Percentiles rank a stretch among this genome's conserved stretches.
These are phyloP conservation scores for Xerus inauris DNA, from an alignment of 2,113 vertebrate species.

Conservation along the genomic window DNA sequence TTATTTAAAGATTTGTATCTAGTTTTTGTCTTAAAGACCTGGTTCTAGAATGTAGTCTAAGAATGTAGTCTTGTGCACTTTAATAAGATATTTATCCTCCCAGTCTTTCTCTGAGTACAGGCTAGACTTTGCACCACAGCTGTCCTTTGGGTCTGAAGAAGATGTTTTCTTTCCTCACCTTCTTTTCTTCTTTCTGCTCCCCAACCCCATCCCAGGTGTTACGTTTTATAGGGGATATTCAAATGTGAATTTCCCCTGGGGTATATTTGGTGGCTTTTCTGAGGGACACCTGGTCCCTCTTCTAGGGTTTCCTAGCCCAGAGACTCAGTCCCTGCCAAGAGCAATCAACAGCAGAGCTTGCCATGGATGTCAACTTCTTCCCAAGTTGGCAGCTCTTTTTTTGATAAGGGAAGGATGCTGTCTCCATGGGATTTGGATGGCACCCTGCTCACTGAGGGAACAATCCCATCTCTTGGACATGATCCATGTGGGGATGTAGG, in stretches of 20 bases:
- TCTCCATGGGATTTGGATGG: neutral
- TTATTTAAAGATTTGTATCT: neutral
- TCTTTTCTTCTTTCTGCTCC: neutral
- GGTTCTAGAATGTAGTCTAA: neutral
- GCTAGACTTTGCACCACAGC: no score
- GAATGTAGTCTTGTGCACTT: neutral
- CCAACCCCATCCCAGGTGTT: no score
- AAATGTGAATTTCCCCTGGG: neutral
- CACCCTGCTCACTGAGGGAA: neutral
- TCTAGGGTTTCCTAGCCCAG: neutral
- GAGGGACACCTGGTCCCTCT: neutral
- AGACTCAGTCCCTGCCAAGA: neutral
- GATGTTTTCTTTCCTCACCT: rapidly evolving
- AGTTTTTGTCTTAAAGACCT: neutral
- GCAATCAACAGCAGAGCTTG: no score
- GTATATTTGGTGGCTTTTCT: neutral
- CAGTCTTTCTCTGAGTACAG: rapidly evolving
- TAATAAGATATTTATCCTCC: neutral
- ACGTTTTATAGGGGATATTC: no score
- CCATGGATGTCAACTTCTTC: neutral
- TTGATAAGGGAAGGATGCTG: neutral
- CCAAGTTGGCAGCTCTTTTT: neutral
- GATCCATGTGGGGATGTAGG: neutral
- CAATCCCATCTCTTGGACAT: neutral
- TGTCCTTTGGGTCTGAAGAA: neutral